A percentile compares a stretch with the other conserved stretches of the same genome.
Conservation (phyloP, 2,888 invertebrate genomes). For the Linnaemya tessellans region DNA sequence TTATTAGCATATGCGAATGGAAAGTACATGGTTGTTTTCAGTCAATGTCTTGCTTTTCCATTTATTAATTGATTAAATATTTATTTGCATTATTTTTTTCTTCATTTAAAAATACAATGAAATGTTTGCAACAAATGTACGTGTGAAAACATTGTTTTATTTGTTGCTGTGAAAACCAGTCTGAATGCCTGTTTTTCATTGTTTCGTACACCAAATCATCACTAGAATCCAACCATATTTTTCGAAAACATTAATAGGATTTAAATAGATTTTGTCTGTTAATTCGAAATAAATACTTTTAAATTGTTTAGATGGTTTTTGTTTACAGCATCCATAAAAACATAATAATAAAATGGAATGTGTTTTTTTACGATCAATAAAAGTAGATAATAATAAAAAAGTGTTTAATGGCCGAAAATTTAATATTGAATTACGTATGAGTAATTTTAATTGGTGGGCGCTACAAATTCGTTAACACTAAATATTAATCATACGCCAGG, state of each 20-base stretch:
- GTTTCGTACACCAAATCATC: too few species aligned
- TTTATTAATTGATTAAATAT: constrained; percentile 33
- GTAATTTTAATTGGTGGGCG: neutral
- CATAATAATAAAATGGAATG: neutral
- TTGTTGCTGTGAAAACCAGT: too few species aligned
- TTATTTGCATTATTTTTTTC: constrained; percentile 2
- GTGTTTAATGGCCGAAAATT: constrained; percentile 1
- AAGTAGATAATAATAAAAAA: neutral
- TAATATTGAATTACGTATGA: constrained; percentile 21
- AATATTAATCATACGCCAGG: constrained; percentile 21
- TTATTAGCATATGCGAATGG: too few species aligned
- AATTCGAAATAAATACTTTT: constrained; percentile 9
- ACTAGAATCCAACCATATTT: neutral
- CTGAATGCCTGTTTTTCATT: too few species aligned
- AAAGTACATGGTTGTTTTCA: neutral
- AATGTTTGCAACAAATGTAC: constrained; percentile 41
- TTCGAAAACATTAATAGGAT: constrained; percentile 1
- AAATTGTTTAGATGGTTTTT: constrained; percentile 10
- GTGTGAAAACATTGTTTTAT: too few species aligned
- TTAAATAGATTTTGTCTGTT: constrained; percentile 3
- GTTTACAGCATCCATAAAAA: neutral
- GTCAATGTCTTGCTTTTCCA: neutral
- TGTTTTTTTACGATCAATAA: constrained; percentile 2
- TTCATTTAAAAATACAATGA: neutral
- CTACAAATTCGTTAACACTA: neutral